Base-by-base conservation (phyloP, 1,140 invertebrate species). In the Coboldia fuscipes region DNA sequence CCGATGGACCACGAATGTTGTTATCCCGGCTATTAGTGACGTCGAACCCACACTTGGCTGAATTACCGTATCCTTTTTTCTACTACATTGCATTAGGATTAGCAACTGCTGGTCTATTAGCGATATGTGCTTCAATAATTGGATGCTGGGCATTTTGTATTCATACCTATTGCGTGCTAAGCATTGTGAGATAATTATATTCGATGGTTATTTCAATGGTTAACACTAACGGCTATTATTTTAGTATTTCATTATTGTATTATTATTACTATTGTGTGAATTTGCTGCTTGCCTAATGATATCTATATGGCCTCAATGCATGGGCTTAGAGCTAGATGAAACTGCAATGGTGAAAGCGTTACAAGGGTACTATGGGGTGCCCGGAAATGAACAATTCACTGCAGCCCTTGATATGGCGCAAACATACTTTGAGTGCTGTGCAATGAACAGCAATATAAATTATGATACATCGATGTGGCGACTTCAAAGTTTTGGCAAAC, bases 391-490 rank as follows among this genome's bases (percentile, higher is more conserved):
- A 40, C 47, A 55, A n/a, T 80, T 82, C 43, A 85, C 80, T 4
- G 74, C 77, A 33, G 78, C 81, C 12, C 59, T 85, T 20, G 82
- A 80, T 58, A 60, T 78, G 37, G 72, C 69, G 0, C 76, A 80
- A 52, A 66, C 68, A 12, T 50, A 82, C 69, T 75, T 84, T 45
- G 63, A 75, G 36, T 89, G 84, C 46, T 89, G 84, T 51, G 84
- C 81, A 8, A 75, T 85, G 45, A 66, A 70, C 19, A 71, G 70
- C 39, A 71, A 74, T 3, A 63, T 65, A 30, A 83, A 88, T 62
- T 88, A 83, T 53, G 72, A 76, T 39, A 77, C 75, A 35, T 83
- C 81, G 1, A 55, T 71, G 44, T 86, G 81, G 81, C 65, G 74
- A 36, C 56, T 80, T n/a, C 66, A 74, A 41, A 64, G 72, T 42